phyloP scores from a whole-genome alignment of 2,888 invertebrate species.

The Nemotelus pantherinus region DNA sequence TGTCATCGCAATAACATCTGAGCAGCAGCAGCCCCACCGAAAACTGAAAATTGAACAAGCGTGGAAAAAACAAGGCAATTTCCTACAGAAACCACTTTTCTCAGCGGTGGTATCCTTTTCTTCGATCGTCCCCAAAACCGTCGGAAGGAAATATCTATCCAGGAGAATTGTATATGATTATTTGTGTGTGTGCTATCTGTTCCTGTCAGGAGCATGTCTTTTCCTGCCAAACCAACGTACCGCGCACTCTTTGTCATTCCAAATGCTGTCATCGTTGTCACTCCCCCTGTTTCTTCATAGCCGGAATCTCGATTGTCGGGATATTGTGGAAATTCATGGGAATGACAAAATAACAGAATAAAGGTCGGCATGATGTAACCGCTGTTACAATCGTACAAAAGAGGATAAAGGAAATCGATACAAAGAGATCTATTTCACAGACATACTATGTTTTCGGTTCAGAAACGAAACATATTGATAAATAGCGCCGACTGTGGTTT shows the following conservation, averaged over 20 bases:
- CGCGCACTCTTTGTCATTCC: too few relatives aligned
- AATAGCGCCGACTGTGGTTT: not conserved
- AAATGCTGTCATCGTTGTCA: too few relatives aligned
- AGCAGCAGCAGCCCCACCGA: too few relatives aligned
- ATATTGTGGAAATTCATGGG: conserved; percentile 1
- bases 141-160: conserved; percentile 26
- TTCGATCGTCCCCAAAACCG: conserved; percentile 5
- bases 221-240: too few relatives aligned
- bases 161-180: conserved; percentile 8
- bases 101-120: conserved; percentile 16
- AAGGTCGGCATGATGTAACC: conserved; percentile 6
- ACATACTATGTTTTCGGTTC: not conserved
- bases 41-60: not conserved
- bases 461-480: conserved; percentile 18
- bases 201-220: too few relatives aligned
- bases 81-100: conserved; percentile 22
- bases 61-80: conserved; percentile 18
- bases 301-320: not conserved
- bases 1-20: not conserved
- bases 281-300: too few relatives aligned
- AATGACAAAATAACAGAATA: not conserved
- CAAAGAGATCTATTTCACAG: conserved; percentile 17
- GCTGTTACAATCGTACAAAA: conserved; percentile 11
- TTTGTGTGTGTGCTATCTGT: not conserved
- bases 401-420: conserved; percentile 28